Conservation (phyloP, 2,797 vertebrate species). For the Falco peregrinus region DNA sequence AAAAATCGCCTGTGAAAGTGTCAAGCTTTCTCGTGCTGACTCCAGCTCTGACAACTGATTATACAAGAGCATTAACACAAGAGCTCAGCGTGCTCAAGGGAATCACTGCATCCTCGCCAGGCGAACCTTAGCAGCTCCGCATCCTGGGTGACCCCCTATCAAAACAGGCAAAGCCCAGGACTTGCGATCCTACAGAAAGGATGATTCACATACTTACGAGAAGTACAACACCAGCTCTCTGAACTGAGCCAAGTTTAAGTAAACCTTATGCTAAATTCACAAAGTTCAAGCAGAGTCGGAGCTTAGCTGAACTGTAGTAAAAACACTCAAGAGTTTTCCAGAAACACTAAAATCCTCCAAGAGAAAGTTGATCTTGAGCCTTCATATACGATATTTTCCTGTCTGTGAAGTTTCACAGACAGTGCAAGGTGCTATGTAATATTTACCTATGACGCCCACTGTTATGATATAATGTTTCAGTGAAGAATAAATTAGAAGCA, state of each 20-base stretch:
- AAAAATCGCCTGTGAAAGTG: neutral
- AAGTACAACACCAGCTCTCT: neutral
- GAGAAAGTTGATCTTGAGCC: neutral
- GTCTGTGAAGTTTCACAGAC: neutral
- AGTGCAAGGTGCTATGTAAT: neutral
- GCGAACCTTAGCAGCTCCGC: neutral
- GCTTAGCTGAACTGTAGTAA: neutral
- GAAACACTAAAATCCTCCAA: neutral
- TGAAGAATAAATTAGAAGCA: neutral
- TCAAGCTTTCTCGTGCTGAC: neutral
- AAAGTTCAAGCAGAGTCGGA: neutral
- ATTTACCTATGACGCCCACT: neutral
- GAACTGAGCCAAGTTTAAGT: neutral
- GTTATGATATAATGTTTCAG: neutral
- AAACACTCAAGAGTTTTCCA: neutral
- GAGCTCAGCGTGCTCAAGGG: neutral
- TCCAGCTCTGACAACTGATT: neutral
- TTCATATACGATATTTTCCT: neutral
- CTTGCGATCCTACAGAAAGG: neutral
- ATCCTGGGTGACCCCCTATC: neutral
- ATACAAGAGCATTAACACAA: neutral
- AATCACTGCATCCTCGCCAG: neutral
- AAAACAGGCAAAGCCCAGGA: neutral
- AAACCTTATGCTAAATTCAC: neutral
- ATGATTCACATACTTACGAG: neutral